Base-by-base conservation (phyloP, 2,797 vertebrate genomes). In the Typhlichthys eigenmanni region DNA sequence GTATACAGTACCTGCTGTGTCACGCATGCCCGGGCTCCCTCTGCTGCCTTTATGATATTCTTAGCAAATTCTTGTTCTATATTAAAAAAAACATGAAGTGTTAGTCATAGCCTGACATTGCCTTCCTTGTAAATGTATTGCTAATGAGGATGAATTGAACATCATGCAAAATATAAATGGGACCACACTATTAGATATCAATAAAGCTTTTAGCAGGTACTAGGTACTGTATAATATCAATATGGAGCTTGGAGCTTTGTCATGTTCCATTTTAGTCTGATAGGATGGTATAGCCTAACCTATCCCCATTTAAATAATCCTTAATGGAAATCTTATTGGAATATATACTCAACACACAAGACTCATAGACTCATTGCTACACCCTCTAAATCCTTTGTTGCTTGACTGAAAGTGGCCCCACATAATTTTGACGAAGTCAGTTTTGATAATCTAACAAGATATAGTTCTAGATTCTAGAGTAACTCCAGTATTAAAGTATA, bases 51-150 rank as follows among this genome's bases (percentile, higher is more conserved):
- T 24, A 92, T 86, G 13, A 95, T 75, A 70, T 85, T 95, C 80
- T 96, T 98, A 53, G 95, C 89, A 87, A 96, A 98, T 69, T 98
- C 96, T 61, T 92, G 88, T 74, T 98, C 96, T 98, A 83, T 60
- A 76, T 82, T 53, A 71, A 75, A 70, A 72, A 19, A 0, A 5
- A 0, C 8, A 1, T 19, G n/a, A 29, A 13, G 0, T 58, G 66
- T 63, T 59, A 13, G 47, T 2, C 48, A 54, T 2, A 68, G 9
- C 13, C 52, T 53, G 52, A 47, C 1, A 1, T 19, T 45, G 55
- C 0, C 47, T 54, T 53, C 34, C 48, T 2, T 29, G 29, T 6
- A 24, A 1, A 46, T 29, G 51, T 3, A 60, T 1, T 13, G 12
- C 12, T 29, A 24, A 53, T 64, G 5, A 64, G 43, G 7, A 62